Evolutionary conservation across 2,797 vertebrate genomes (phyloP).

Genomic region (Huso huso): DNA sequence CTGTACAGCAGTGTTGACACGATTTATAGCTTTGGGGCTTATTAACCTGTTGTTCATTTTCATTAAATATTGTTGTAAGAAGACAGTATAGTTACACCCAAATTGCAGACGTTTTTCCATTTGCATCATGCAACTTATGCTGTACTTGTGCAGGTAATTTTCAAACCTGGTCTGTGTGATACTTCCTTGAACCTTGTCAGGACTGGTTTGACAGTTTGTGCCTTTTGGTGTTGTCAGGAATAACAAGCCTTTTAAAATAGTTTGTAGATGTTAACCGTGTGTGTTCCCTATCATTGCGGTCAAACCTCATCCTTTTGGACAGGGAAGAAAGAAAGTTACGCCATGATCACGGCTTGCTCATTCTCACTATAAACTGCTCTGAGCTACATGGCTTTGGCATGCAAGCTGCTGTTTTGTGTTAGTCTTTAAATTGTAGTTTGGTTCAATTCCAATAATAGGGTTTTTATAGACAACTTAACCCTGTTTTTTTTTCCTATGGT

Average conservation of each 20-base stretch:
- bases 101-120: too few relatives aligned
- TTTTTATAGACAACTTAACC: slow-evolving; percentile 44
- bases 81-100: too few relatives aligned
- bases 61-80: too few relatives aligned
- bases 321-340: slow-evolving; percentile 41
- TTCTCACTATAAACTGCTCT: slow-evolving; percentile 33
- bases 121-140: too few relatives aligned
- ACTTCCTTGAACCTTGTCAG: too few relatives aligned
- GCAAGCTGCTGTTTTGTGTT: background rate
- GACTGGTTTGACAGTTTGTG: slow-evolving; percentile 26
- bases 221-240: slow-evolving; percentile 45
- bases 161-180: too few relatives aligned
- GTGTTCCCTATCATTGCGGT: slow-evolving; percentile 45
- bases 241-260: slow-evolving; percentile 42
- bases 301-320: slow-evolving; percentile 46
- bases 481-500: slow-evolving; percentile 36
- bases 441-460: slow-evolving; percentile 15
- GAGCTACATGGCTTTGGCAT: slow-evolving; percentile 29
- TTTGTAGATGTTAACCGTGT: slow-evolving; percentile 42
- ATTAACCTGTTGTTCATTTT: too few relatives aligned
- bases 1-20: too few relatives aligned
- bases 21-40: too few relatives aligned
- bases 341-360: slow-evolving; percentile 29
- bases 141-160: too few relatives aligned
- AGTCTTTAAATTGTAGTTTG: too few relatives aligned